Evolutionary conservation across 2,797 vertebrate species (phyloP).

Genomic region (Pipistrellus pipistrellus): DNA sequence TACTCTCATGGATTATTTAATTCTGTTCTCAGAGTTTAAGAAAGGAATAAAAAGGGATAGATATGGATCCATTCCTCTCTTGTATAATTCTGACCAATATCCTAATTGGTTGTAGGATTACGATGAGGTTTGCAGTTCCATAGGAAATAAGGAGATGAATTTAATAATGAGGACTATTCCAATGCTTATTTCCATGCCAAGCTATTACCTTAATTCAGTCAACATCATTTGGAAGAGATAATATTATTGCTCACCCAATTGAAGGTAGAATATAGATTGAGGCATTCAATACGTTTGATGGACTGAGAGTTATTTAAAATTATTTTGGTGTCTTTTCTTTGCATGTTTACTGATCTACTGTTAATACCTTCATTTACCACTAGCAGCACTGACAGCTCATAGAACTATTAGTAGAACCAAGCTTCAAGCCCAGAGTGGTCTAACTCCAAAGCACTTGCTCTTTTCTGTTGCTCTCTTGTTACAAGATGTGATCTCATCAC

Average conservation of each 20-base stretch:
- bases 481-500: constrained; percentile 15
- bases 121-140: constrained; percentile 35
- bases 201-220: neutral
- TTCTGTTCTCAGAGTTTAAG: constrained; percentile 40
- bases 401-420: neutral
- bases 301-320: neutral
- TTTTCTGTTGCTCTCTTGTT: neutral
- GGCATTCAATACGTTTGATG: neutral
- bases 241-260: neutral
- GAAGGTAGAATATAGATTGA: constrained; percentile 23
- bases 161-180: constrained; percentile 26
- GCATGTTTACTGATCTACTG: neutral
- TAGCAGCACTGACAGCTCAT: neutral
- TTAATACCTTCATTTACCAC: neutral
- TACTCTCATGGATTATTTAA: neutral
- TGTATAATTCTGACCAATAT: constrained; percentile 37
- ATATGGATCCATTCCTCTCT: constrained; percentile 1
- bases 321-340: constrained; percentile 29
- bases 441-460: neutral
- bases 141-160: constrained; percentile 23
- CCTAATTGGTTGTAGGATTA: neutral
- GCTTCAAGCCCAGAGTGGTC: neutral
- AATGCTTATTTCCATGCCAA: constrained; percentile 20
- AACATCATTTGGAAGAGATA: constrained; percentile 24
- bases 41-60: neutral